A percentile compares a stretch with the other conserved stretches of the same genome.
These are phyloP conservation scores for Melinopterus prodromus DNA, from an alignment of 2,888 invertebrate species.

Conservation along the genomic window DNA sequence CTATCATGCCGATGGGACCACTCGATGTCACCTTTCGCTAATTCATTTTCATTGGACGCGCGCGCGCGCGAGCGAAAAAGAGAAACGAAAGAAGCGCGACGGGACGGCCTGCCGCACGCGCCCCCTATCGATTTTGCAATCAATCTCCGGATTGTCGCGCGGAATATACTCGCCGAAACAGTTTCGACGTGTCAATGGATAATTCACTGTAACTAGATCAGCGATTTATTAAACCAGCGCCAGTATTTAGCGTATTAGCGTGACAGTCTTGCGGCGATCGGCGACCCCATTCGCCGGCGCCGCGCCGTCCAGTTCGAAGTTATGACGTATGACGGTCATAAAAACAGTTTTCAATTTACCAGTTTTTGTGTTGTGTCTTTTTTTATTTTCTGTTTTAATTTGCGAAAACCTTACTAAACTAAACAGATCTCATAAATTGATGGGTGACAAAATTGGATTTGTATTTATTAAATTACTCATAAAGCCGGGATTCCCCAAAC, in stretches of 20 bases:
- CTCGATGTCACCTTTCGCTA: background rate
- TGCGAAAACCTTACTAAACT: no score
- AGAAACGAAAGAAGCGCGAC: background rate
- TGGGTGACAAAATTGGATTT: no score
- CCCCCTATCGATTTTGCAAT: background rate
- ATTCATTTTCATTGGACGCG: background rate
- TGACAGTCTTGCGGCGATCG: background rate
- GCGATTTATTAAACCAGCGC: background rate
- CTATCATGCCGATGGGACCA: background rate
- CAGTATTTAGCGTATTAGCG: background rate
- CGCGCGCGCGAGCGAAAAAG: background rate
- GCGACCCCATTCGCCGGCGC: background rate
- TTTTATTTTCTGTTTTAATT: no score
- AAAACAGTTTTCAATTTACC: background rate
- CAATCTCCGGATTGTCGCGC: slow-evolving; percentile 4
- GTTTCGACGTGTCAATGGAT: slow-evolving; percentile 4
- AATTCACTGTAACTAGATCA: background rate
- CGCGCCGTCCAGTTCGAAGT: background rate
- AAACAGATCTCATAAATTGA: no score
- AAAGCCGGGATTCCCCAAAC: no score
- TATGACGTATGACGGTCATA: background rate
- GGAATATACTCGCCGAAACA: background rate
- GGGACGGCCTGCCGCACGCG: background rate
- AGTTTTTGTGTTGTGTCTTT: no score
- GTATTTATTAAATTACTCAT: no score